A percentile compares a stretch with the other conserved stretches of the same genome.
These are phyloP conservation scores for Lepeophtheirus nordmannii DNA, from an alignment of 2,888 invertebrate species.

Conservation along the genomic window DNA sequence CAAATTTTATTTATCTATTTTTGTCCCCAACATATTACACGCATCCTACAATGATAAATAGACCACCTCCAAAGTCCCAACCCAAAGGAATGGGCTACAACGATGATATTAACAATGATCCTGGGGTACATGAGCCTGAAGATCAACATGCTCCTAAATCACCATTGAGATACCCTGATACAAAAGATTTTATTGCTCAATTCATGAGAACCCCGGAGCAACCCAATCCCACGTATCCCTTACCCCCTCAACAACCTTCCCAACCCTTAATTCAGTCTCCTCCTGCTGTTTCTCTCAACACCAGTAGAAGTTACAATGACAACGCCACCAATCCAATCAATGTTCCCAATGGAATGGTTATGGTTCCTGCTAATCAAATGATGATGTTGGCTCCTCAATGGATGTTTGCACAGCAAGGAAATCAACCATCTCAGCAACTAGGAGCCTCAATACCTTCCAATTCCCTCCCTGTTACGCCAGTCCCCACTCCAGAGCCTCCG, in stretches of 20 bases:
- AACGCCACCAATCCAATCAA: not conserved
- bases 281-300: not conserved
- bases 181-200: not conserved
- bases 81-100: not conserved
- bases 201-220: not conserved
- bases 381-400: constrained; percentile 3
- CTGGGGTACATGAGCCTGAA: constrained; percentile 9
- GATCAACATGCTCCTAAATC: not conserved
- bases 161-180: not conserved
- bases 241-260: not conserved
- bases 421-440: not conserved
- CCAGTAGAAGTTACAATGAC: not conserved
- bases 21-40: not conserved
- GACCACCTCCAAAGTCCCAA: not conserved
- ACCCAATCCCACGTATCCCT: not conserved
- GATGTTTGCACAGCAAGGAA: not conserved
- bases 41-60: not conserved
- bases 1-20: no score
- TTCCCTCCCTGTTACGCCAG: no score
- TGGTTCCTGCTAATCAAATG: constrained; percentile 7
- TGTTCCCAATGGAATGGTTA: not conserved
- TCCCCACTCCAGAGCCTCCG: not conserved
- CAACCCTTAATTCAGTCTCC: not conserved
- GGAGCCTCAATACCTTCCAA: not conserved
- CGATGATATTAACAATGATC: constrained; percentile 2